Evolutionary conservation across 2,888 invertebrate genomes (phyloP).

Genomic region (Pseudanteris insignis): DNA sequence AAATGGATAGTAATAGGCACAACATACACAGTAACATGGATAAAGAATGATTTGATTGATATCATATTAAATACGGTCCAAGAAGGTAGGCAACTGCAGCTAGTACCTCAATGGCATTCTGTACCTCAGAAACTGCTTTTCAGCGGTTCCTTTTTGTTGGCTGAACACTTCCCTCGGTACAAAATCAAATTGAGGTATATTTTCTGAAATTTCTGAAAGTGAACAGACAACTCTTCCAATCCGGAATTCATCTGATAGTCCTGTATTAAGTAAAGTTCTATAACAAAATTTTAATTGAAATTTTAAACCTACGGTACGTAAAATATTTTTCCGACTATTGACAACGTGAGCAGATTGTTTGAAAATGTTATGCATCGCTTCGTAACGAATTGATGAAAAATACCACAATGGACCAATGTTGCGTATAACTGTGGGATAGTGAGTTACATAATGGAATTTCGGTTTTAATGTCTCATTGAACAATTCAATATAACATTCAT

Average conservation of each 20-base stretch:
- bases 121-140: too few relatives aligned
- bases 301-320: slow-evolving; percentile 4
- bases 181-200: too few relatives aligned
- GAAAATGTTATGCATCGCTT: slow-evolving; percentile 9
- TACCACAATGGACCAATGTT: slow-evolving; percentile 8
- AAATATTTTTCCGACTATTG: slow-evolving; percentile 7
- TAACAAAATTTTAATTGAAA: slow-evolving; percentile 9
- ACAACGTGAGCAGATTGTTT: slow-evolving; percentile 8
- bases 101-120: too few relatives aligned
- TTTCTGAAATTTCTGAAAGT: background rate
- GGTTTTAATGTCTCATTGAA: slow-evolving; percentile 10
- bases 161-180: too few relatives aligned
- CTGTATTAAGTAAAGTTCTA: slow-evolving; percentile 3
- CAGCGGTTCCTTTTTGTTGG: too few relatives aligned
- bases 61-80: too few relatives aligned
- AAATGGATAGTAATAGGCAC: too few relatives aligned
- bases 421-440: background rate
- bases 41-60: too few relatives aligned
- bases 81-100: too few relatives aligned
- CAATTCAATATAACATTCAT: slow-evolving; percentile 2
- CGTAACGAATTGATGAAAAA: slow-evolving; percentile 4
- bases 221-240: background rate
- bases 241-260: background rate
- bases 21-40: too few relatives aligned
- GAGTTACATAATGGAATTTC: background rate